These are phyloP conservation scores for Sebastiscus tertius DNA, from an alignment of 2,797 vertebrate species.

Conservation along the genomic window DNA sequence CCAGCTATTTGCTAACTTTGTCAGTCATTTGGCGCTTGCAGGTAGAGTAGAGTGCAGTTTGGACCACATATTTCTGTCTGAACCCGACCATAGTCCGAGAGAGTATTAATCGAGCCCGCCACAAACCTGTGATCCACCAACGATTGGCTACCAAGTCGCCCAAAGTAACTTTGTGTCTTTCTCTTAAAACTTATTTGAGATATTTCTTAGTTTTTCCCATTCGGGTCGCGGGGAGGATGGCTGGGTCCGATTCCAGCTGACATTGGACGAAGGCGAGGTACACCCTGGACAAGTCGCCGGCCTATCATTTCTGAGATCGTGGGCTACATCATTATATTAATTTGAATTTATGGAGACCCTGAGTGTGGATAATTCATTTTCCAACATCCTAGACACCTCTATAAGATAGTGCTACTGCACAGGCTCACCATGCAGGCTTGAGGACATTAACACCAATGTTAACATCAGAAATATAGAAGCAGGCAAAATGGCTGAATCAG, in stretches of 20 bases:
- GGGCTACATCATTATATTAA: not conserved
- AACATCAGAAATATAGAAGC: too few species aligned
- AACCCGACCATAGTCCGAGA: too few species aligned
- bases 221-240: too few species aligned
- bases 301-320: not conserved
- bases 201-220: not conserved
- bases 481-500: not conserved
- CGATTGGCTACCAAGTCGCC: too few species aligned
- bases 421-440: not conserved
- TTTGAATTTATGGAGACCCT: not conserved
- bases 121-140: too few species aligned
- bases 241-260: too few species aligned
- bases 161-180: not conserved
- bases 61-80: too few species aligned
- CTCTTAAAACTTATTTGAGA: not conserved
- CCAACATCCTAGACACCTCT: not conserved
- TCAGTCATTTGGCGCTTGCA: not conserved
- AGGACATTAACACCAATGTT: not conserved
- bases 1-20: not conserved
- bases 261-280: too few species aligned
- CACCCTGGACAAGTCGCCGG: too few species aligned
- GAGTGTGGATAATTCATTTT: not conserved
- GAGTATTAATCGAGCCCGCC: too few species aligned
- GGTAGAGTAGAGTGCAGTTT: not conserved
- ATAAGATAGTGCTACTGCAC: not conserved